phyloP scores from a whole-genome alignment of 2,113 vertebrate species.

The Urocynchramus pylzowi region DNA sequence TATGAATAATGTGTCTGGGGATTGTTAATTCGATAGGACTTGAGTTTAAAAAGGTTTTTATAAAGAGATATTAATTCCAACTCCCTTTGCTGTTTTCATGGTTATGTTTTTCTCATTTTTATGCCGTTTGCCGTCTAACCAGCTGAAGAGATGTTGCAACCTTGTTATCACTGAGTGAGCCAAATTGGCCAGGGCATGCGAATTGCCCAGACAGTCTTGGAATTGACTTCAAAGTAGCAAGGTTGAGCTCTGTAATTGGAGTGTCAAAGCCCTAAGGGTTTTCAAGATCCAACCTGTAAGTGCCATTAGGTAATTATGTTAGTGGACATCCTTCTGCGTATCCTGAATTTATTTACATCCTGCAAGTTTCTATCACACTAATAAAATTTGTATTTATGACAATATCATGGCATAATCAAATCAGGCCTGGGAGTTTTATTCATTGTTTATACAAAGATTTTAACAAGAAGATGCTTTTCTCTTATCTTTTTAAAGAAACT shows the following conservation, averaged over 20 bases:
- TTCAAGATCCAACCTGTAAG: not conserved
- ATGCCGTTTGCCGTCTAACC: not conserved
- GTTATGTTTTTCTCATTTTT: constrained; percentile 2
- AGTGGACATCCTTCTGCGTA: not conserved
- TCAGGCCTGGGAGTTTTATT: not conserved
- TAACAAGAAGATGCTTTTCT: not conserved
- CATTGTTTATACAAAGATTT: not conserved
- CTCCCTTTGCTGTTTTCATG: not conserved
- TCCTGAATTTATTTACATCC: not conserved
- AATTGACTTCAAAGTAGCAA: not conserved
- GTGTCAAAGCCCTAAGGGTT: not conserved
- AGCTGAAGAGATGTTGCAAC: not conserved
- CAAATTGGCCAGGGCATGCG: not conserved
- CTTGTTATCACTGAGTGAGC: not conserved
- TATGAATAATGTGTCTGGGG: not conserved
- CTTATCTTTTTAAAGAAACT: not conserved
- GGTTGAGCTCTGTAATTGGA: not conserved
- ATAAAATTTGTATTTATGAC: not conserved
- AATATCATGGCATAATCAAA: not conserved
- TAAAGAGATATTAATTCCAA: not conserved
- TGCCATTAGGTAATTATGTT: not conserved
- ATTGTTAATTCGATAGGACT: not conserved
- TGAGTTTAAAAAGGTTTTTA: not conserved
- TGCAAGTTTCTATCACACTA: not conserved
- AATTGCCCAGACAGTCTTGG: not conserved